Conservation (phyloP, 2,888 invertebrate genomes). For the Xylota segnis region DNA sequence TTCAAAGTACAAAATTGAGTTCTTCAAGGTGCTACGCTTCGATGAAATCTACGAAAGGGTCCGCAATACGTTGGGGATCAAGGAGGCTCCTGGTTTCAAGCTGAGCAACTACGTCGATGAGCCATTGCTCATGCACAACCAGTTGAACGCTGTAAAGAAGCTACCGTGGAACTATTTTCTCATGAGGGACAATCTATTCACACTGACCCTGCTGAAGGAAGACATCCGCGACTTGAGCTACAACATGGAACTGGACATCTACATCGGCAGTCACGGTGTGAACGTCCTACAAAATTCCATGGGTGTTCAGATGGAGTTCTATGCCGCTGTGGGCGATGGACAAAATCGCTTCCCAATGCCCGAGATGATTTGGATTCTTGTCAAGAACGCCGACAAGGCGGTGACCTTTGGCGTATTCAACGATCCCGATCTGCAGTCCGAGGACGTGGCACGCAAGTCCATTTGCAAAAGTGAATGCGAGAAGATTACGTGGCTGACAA, state of each 20-base stretch:
- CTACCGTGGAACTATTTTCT: conserved; percentile 80
- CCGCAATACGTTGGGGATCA: conserved; percentile 65
- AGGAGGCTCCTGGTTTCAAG: conserved; percentile 77
- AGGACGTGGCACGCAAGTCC: conserved; percentile 64
- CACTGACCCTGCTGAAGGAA: conserved; percentile 77
- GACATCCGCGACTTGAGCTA: conserved; percentile 77
- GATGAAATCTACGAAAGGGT: conserved; percentile 79
- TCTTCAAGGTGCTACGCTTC: conserved; percentile 79
- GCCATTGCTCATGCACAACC: conserved; percentile 77
- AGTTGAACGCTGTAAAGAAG: conserved; percentile 79
- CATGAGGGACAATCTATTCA: conserved; percentile 77
- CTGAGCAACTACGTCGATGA: conserved; percentile 78
- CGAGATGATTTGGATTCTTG: conserved; percentile 79
- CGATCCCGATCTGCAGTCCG: conserved; percentile 71
- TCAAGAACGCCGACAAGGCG: conserved; percentile 77
- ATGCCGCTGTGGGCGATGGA: conserved; percentile 74
- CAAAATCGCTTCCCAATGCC: conserved; percentile 79
- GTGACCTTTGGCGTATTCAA: conserved; percentile 79
- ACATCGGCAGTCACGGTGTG: conserved; percentile 79
- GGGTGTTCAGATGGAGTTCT: conserved; percentile 78
- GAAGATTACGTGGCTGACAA: conserved; percentile 78
- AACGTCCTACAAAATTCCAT: conserved; percentile 69
- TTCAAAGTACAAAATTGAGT: conserved; percentile 79
- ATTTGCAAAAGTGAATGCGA: conserved; percentile 79
- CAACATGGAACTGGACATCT: conserved; percentile 77